Percentiles rank a stretch among this genome's conserved stretches.
These are phyloP conservation scores for Heteractis magnifica DNA, from an alignment of 92 coral and sea anemone species.

Conservation along the genomic window DNA sequence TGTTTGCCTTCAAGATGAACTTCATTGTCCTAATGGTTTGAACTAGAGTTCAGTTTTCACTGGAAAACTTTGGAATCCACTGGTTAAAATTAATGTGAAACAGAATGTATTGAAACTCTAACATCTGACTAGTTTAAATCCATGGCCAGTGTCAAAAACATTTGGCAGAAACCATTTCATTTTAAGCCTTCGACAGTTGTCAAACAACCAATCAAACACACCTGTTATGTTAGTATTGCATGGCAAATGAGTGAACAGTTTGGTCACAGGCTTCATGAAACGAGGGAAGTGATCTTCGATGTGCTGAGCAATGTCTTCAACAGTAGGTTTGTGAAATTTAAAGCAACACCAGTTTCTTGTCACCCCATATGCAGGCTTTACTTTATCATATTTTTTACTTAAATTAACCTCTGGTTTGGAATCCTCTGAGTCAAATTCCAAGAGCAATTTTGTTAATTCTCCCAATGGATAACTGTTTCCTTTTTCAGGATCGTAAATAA, in stretches of 20 bases:
- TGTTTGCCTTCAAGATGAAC: too few species aligned
- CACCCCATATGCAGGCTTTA: constrained; percentile 84
- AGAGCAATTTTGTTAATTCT: constrained; percentile 87
- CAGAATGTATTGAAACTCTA: neutral
- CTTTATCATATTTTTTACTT: constrained; percentile 58
- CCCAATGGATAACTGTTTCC: constrained; percentile 84
- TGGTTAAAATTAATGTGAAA: too few species aligned
- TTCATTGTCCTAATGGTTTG: too few species aligned
- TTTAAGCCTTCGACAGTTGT: constrained; percentile 71
- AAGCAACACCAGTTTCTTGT: constrained; percentile 93
- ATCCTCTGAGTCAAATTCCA: constrained; percentile 65
- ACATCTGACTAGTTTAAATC: constrained; percentile 79
- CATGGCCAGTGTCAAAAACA: constrained; percentile 96
- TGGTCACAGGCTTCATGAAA: constrained; percentile 89
- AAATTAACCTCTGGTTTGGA: constrained; percentile 58
- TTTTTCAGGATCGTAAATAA: constrained; percentile 68
- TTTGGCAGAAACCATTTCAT: constrained; percentile 97
- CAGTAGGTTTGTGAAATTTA: constrained; percentile 92
- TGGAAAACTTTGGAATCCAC: too few species aligned
- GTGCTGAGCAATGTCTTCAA: constrained; percentile 83
- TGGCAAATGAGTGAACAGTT: constrained; percentile 83
- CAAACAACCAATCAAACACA: constrained; percentile 77
- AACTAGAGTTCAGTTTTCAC: too few species aligned
- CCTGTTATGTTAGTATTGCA: constrained; percentile 82
- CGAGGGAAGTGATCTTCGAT: constrained; percentile 93